Percentiles rank a stretch among this genome's conserved stretches.
Conservation (phyloP, 2,113 vertebrate species). For the Rafetus swinhoei region DNA sequence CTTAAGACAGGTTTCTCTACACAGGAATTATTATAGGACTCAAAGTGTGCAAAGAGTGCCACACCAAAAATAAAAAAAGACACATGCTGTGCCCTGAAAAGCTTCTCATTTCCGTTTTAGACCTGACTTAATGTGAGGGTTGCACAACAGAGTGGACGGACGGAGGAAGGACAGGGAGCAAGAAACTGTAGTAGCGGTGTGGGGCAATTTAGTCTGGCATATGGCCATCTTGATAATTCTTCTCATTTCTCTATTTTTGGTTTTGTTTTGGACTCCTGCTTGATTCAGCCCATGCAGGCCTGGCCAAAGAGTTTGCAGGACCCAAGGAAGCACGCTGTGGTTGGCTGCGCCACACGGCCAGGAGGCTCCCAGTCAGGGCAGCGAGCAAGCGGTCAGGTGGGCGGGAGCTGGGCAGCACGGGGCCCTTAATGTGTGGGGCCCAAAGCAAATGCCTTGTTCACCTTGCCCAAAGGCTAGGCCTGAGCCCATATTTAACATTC, state of each 20-base stretch:
- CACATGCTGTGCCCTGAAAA: background rate
- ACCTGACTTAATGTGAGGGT: background rate
- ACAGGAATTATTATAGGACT: background rate
- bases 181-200: background rate
- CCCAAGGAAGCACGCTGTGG: no score
- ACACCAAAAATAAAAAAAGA: background rate
- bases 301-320: no score
- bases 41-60: background rate
- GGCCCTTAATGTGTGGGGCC: no score
- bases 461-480: no score
- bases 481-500: no score
- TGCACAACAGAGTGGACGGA: background rate
- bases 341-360: no score
- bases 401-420: no score
- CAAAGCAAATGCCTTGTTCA: no score
- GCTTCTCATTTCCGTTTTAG: background rate
- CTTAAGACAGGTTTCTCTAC: background rate
- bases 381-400: no score
- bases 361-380: no score
- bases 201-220: background rate
- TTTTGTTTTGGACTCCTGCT: background rate
- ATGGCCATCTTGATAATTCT: background rate
- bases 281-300: background rate
- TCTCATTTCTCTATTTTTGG: background rate
- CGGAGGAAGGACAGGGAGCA: background rate